Evolutionary conservation across 2,888 invertebrate species (phyloP), one percentile per base, ranked within the genome.

Genomic region (Agrilus biguttatus): DNA sequence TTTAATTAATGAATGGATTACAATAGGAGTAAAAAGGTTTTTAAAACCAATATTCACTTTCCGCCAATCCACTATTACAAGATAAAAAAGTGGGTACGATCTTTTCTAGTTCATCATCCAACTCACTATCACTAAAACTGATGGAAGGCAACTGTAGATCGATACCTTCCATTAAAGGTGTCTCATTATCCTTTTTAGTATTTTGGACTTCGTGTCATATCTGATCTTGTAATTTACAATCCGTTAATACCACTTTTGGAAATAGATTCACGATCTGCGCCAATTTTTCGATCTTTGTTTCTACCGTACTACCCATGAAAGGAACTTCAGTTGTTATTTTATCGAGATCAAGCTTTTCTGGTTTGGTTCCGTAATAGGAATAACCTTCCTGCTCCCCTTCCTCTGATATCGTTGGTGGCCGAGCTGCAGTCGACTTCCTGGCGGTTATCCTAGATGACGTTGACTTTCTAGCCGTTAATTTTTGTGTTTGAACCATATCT

Each of bases 221-320:
- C 36, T 39, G 41, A 34, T 34, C 4, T 40, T 41, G 41, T 35
- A 48, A 40, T 17, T 40, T 41, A 35, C 60, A 55, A 46, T 75
- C 73, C 38, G 60, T 53, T 33, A 77, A 54, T 14, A 63, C 37
- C 10, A 78, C 69, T 44, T 51, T 54, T 1, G 75, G 71, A 44
- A 72, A 62, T 37, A 77, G 67, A 40, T 74, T 66, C 10, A 75
- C 61, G 6, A 74, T 58, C 43, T 70, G 69, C 33, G 67, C 66
- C 34, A 78, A 59, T 43, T 73, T 70, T 10, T 67, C 62, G 38
- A 74, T 65, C 8, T 70, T 69, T 46, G 71, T 65, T 43, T 62
- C 63, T 55, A 74, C 65, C 45, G 63, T 59, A 12, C 66, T 66
- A n/a, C 73, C 72, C 32, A 68, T 69, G 40, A 76, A 65, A 0